A percentile compares a stretch with the other conserved stretches of the same genome.
These are phyloP conservation scores for Spheniscus mendiculus DNA, from an alignment of 2,113 vertebrate genomes.

Conservation along the genomic window DNA sequence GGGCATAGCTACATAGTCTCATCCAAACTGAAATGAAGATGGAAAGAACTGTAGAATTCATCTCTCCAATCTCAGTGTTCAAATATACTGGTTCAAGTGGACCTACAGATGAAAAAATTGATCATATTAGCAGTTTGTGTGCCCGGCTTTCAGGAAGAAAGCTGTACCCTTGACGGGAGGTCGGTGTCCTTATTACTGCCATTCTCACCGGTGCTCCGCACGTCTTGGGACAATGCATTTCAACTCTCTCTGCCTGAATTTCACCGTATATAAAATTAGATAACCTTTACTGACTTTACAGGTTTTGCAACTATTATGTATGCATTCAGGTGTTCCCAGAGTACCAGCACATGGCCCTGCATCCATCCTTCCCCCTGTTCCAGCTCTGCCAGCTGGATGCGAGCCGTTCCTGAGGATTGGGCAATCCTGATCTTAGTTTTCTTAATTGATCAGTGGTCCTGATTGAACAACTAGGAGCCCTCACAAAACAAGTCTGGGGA, in stretches of 20 bases:
- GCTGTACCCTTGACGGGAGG: background rate
- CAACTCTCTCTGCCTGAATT: background rate
- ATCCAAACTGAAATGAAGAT: background rate
- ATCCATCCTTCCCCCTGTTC: background rate
- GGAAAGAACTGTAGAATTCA: background rate
- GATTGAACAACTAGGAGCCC: background rate
- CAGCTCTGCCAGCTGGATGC: background rate
- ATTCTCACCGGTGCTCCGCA: background rate
- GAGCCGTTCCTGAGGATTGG: background rate
- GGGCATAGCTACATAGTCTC: background rate
- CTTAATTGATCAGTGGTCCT: background rate
- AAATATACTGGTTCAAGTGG: background rate
- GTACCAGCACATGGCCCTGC: background rate
- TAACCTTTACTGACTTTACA: conserved; percentile 7
- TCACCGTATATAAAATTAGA: background rate
- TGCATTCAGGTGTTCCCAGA: background rate
- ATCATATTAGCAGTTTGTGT: background rate
- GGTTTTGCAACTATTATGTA: conserved; percentile 15
- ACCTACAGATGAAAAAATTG: background rate
- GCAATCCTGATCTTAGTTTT: background rate
- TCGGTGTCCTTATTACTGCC: background rate
- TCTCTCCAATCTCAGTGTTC: background rate
- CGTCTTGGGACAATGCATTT: background rate
- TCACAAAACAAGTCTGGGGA: background rate
- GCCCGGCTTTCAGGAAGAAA: background rate